Base-by-base conservation (phyloP, 2,113 vertebrate genomes). In the Columba janthina region DNA sequence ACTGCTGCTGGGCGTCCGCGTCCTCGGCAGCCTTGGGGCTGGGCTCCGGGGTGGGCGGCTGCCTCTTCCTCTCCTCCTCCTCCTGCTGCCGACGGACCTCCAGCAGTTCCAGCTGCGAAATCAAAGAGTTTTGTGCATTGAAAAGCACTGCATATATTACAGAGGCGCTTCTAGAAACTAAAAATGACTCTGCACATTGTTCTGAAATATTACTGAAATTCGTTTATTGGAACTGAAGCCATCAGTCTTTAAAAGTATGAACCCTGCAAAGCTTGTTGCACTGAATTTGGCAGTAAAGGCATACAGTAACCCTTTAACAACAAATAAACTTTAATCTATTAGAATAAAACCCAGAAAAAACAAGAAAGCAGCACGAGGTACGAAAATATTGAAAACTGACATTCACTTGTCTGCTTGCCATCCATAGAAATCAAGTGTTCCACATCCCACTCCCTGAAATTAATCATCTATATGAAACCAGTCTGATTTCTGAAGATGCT, bases 31-130 rank as follows among this genome's bases (percentile, higher is more conserved):
- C 96, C 58, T 98, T 98, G 2, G 97, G 94, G 84, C 97, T 96
- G 1, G 98, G 98, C 86, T 99, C 99, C 0, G 98, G 98, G 21
- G 98, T 97, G 5, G 98, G 98, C 0, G 99, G 99, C 92, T 98
- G 98, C 90, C 99, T 98, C 97, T 98, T 99, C 91, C 98, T 96
- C 96, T 99, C 99, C 88, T 99, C 99, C 62, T 99, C 99, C 97
- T 99, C 99, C 94, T 99, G 99, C 91, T 98, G 98, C 97, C 99
- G 98, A 97, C 99, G 98, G 95, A 99, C 99, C 97, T 99, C 99
- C 98, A 99, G 95, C 96, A 99, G 97, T 93, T 99, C 99, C 99
- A 99, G 82, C 99, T 99, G 94, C 21, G 42, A 57, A 42, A 83
- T 24, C 25, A 90, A n/a, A n/a, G 3, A 29, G 15, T 48, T 76